Evolutionary conservation across 2,113 vertebrate genomes (phyloP), one percentile per base, ranked within the genome.

Genomic region (Peromyscus maniculatus): DNA sequence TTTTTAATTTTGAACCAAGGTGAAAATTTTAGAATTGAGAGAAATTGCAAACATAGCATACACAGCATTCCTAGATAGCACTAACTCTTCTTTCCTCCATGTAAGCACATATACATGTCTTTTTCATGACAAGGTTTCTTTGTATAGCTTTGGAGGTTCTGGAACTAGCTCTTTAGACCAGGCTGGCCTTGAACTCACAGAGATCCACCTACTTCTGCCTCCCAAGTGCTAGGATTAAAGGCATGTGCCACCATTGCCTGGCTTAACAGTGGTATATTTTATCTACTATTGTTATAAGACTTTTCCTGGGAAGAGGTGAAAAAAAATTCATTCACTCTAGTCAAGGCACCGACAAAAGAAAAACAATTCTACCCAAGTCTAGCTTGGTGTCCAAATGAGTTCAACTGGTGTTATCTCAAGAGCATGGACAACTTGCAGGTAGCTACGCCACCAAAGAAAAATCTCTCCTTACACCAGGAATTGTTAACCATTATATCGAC

Each of bases 1-100:
- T 7, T 69, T 80, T 94, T 52, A 75, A 67, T 69, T 97, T 62
- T 89, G 33, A 95, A 80, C 36, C 12, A 46, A 69, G 80, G 62
- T 93, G 7, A 77, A 59, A 74, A 46, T 5, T 71, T n/a, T 67
- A 57, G 49, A 86, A 78, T 87, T 87, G 5, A 86, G 31, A 52
- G 46, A n/a, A 69, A 24, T 55, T 26, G 3, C 3, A 88, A 69
- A 52, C 9, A 8, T 36, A 69, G 17, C 39, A 31, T 11, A 17
- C n/a, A 46, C 16, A 66, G 62, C 55, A 57, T 62, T 62, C 22
- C 33, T 83, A 7, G 36, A 8, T 36, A 13, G n/a, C 57, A 55
- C n/a, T 59, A 55, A 43, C 64, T 52, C 91, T 66, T 0, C 43
- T 75, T 26, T 93, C 46, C 22, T 36, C 36, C 3, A 19, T 21